Base-by-base conservation (phyloP, 1,140 invertebrate species). In the Drosophila littoralis region DNA sequence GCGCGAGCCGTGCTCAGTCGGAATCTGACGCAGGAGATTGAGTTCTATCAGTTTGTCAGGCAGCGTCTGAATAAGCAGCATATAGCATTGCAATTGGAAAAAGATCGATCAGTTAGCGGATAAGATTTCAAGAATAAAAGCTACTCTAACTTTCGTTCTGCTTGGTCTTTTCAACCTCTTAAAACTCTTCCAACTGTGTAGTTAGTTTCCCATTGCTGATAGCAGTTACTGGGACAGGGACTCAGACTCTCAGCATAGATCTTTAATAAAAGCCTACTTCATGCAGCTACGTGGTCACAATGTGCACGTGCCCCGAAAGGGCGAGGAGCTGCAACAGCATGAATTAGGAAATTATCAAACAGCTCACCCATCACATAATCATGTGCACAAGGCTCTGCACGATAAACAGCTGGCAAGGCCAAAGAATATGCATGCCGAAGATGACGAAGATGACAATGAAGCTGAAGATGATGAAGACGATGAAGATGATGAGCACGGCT, bases 11-110 rank as follows among this genome's bases (percentile, higher is more conserved):
- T 97, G 9, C 96, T 98, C 0, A 93, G 96, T 64, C 94, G 93
- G 54, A 98, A 98, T 91, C 96, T 98, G 89, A 97, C 97, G 0
- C 93, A 95, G 48, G 97, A 98, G 93, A 97, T 98, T 22, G 97
- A 98, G 91, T 97, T 98, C 89, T 98, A 98, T 92, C 95, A 97
- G 82, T 98, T 98, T 92, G 97, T 97, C 85, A 95, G 95, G 80
- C 96, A 98, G 91, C 93, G 97, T 76, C 93, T 98, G 6, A 95
- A 97, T 82, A 94, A 95, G 84, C 97, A 97, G 90, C 94, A 96
- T 69, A 93, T 95, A 59, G 96, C 97, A 0, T 90, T 97, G 1
- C 68, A 88, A 46, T 64, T 81, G 72, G 75, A 88, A 6, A 10
- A 4, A 61, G 57, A 73, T 81, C 74, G 75, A 35, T 17, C 58